Percentiles rank a stretch among this genome's conserved stretches.
These are phyloP conservation scores for Ia io DNA, from an alignment of 2,113 vertebrate species.

Conservation along the genomic window DNA sequence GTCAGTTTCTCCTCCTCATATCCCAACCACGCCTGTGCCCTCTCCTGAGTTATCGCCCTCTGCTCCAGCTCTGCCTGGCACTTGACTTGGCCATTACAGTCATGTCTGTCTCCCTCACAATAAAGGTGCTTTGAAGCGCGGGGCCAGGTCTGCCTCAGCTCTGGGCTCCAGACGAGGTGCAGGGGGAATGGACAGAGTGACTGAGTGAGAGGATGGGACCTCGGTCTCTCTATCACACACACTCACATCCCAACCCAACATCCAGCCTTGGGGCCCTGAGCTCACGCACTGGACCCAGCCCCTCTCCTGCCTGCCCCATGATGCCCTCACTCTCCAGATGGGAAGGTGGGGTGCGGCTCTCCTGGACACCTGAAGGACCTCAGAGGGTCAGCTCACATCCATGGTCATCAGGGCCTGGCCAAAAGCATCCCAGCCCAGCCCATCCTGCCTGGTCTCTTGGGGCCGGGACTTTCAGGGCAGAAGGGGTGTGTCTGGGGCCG, in stretches of 20 bases:
- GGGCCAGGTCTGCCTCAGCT: background rate
- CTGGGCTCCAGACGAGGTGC: background rate
- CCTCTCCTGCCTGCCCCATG: background rate
- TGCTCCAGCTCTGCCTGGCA: background rate
- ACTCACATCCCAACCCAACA: background rate
- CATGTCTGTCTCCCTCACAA: background rate
- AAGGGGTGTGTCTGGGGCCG: slow-evolving; percentile 55
- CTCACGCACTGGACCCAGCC: background rate
- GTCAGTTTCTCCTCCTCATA: background rate
- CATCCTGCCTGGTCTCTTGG: background rate
- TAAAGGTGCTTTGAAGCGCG: background rate
- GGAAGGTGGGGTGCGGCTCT: background rate
- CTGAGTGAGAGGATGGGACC: background rate
- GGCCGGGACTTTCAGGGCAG: slow-evolving; percentile 10
- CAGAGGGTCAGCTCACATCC: background rate
- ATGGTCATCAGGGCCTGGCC: background rate
- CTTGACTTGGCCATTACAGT: background rate
- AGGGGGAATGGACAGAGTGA: background rate
- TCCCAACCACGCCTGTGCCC: background rate
- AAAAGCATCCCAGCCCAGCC: background rate
- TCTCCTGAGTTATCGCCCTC: background rate
- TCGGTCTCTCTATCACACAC: background rate
- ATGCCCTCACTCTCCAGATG: background rate
- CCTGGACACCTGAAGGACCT: background rate
- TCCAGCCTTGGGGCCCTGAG: background rate